Percentiles rank a stretch among this genome's conserved stretches.
Evolutionary conservation across 2,797 vertebrate genomes (phyloP).

Genomic region (Myotis pilosus): DNA sequence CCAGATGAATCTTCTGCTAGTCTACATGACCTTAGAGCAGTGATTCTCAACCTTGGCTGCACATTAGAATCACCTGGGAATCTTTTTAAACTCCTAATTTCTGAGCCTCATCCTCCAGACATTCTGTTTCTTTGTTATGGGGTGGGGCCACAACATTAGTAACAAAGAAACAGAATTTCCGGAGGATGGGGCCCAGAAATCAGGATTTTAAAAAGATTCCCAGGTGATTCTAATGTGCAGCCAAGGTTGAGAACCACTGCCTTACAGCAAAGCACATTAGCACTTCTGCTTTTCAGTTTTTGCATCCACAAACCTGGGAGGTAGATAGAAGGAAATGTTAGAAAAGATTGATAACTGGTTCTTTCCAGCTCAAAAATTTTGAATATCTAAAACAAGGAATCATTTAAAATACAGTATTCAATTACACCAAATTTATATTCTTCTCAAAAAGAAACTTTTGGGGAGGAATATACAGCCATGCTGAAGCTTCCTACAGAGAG

Average conservation of each 20-base stretch:
- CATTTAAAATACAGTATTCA: not conserved
- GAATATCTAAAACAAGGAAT: slow-evolving; percentile 20
- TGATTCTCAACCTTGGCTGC: no score
- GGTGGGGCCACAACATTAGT: no score
- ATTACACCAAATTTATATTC: not conserved
- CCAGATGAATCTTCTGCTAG: not conserved
- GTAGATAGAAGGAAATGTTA: not conserved
- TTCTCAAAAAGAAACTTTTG: not conserved
- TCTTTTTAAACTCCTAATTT: no score
- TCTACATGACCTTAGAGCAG: not conserved
- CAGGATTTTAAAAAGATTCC: no score
- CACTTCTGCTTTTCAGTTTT: not conserved
- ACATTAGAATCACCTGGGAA: no score
- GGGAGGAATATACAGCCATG: not conserved
- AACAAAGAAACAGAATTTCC: no score
- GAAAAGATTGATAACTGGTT: not conserved
- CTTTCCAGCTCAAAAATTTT: not conserved
- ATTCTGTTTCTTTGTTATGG: no score
- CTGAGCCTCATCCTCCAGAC: no score
- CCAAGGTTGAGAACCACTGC: no score
- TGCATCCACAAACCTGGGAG: not conserved
- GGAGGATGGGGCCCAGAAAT: no score
- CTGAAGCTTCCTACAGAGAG: not conserved
- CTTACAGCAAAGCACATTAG: not conserved
- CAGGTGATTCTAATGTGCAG: no score